Conservation (phyloP, 2,888 invertebrate species). For the Dicyrtoma fusca region DNA sequence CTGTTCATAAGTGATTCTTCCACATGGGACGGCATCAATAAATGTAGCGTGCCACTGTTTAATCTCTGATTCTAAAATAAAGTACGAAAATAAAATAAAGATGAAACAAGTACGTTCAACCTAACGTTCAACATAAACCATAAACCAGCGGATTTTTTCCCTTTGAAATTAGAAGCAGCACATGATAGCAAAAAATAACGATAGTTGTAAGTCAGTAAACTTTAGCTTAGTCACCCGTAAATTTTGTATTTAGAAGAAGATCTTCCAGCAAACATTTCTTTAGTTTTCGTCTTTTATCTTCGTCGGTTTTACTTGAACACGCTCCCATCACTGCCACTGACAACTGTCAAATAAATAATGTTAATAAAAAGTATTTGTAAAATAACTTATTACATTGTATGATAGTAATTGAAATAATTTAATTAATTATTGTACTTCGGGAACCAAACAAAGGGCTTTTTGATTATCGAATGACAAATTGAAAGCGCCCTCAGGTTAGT, state of each 20-base stretch:
- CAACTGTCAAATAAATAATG: no score
- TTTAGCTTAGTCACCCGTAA: constrained; percentile 7
- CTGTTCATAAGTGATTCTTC: constrained; percentile 21
- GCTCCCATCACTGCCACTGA: constrained; percentile 5
- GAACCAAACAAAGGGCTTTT: no score
- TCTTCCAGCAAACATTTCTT: constrained; percentile 3
- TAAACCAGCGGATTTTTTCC: no score
- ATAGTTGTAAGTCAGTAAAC: not conserved
- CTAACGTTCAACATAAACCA: no score
- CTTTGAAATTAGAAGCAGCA: no score
- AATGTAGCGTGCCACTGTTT: constrained; percentile 27
- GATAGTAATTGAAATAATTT: no score
- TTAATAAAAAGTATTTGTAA: no score
- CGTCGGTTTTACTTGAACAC: not conserved
- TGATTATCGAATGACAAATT: no score
- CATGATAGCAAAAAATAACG: not conserved
- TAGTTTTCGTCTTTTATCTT: not conserved
- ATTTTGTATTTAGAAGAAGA: constrained; percentile 26
- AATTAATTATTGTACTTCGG: no score
- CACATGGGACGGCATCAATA: constrained; percentile 16
- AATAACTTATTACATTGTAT: no score
- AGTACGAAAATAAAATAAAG: not conserved
- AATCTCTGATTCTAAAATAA: constrained; percentile 25
- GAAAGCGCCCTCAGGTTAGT: no score
- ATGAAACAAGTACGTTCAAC: no score